phyloP scores from a whole-genome alignment of 1,140 invertebrate species.

The Ceratina japonica region DNA sequence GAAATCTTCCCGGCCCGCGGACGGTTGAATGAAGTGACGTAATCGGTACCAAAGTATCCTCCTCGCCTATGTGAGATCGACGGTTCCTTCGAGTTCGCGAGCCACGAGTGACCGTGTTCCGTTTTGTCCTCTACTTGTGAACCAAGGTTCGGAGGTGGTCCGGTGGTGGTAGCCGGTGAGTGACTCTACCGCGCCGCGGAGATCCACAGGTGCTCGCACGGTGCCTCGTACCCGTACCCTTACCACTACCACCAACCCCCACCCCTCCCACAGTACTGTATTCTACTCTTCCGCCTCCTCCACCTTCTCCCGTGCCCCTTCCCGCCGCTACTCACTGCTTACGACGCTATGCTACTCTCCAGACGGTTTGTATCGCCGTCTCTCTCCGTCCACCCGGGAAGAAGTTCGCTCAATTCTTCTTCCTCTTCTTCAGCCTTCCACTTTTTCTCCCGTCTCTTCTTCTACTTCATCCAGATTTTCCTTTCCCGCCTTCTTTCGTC shows the following conservation, averaged over 20 bases:
- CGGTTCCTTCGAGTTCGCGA: slow-evolving; percentile 13
- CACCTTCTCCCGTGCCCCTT: slow-evolving; percentile 55
- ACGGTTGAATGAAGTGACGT: background rate
- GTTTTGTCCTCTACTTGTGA: slow-evolving; percentile 51
- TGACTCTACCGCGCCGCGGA: slow-evolving; percentile 72
- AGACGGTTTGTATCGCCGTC: slow-evolving; percentile 38
- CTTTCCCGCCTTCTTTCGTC: slow-evolving; percentile 18
- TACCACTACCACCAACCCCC: slow-evolving; percentile 65
- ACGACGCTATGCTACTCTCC: slow-evolving; percentile 12
- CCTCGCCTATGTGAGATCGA: background rate
- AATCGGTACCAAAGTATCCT: slow-evolving; percentile 2
- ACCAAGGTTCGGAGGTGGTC: slow-evolving; percentile 68
- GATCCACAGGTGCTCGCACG: slow-evolving; percentile 78
- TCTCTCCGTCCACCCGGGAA: slow-evolving; percentile 39
- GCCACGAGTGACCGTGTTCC: slow-evolving; percentile 38
- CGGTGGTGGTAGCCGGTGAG: slow-evolving; percentile 78
- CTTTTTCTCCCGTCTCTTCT: slow-evolving; percentile 19
- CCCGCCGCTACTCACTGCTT: slow-evolving; percentile 12
- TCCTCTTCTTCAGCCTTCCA: slow-evolving; percentile 15
- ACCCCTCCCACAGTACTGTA: slow-evolving; percentile 50
- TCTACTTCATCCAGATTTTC: slow-evolving; percentile 12
- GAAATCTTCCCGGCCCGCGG: background rate
- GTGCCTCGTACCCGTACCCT: slow-evolving; percentile 60
- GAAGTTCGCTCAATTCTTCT: slow-evolving; percentile 7
- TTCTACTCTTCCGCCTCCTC: slow-evolving; percentile 61